These are phyloP conservation scores for Hypomesus transpacificus DNA, from an alignment of 2,113 vertebrate species.

Conservation along the genomic window DNA sequence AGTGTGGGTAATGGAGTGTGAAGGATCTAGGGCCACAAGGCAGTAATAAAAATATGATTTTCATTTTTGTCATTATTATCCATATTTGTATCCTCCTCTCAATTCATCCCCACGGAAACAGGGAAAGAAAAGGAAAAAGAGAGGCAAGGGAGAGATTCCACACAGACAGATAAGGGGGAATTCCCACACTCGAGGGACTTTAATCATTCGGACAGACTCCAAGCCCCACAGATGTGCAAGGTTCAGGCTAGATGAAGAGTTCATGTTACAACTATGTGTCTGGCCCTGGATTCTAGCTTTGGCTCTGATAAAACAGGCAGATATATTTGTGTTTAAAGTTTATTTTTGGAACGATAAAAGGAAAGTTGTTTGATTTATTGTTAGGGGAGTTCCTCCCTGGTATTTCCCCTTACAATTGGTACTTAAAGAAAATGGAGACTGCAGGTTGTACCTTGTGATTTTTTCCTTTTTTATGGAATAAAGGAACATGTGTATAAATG, in stretches of 20 bases:
- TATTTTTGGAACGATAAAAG: slow-evolving; percentile 22
- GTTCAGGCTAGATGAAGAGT: slow-evolving; percentile 36
- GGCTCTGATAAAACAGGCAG: slow-evolving; percentile 1
- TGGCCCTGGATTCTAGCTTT: slow-evolving; percentile 17
- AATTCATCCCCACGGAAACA: too few relatives aligned
- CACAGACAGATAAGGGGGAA: slow-evolving; percentile 55
- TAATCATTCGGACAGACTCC: slow-evolving; percentile 22
- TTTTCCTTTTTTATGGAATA: too few relatives aligned
- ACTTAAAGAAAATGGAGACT: slow-evolving; percentile 25
- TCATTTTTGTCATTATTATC: too few relatives aligned
- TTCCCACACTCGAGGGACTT: slow-evolving; percentile 42
- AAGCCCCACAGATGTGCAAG: slow-evolving; percentile 12
- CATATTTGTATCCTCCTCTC: too few relatives aligned
- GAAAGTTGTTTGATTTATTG: slow-evolving; percentile 39
- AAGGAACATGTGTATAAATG: too few relatives aligned
- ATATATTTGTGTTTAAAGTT: slow-evolving; percentile 39
- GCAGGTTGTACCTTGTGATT: too few relatives aligned
- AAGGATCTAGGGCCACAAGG: too few relatives aligned
- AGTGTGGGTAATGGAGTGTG: too few relatives aligned
- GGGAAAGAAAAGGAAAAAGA: too few relatives aligned
- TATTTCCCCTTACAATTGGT: slow-evolving; percentile 30
- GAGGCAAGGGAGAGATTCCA: slow-evolving; percentile 56
- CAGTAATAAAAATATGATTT: too few relatives aligned
- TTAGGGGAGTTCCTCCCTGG: slow-evolving; percentile 46
- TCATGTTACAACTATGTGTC: slow-evolving; percentile 20